Conservation (phyloP, 30 jellyfish, hydroid and myxozoan species). For the Aurelia aurita complex sp. Pacific region DNA sequence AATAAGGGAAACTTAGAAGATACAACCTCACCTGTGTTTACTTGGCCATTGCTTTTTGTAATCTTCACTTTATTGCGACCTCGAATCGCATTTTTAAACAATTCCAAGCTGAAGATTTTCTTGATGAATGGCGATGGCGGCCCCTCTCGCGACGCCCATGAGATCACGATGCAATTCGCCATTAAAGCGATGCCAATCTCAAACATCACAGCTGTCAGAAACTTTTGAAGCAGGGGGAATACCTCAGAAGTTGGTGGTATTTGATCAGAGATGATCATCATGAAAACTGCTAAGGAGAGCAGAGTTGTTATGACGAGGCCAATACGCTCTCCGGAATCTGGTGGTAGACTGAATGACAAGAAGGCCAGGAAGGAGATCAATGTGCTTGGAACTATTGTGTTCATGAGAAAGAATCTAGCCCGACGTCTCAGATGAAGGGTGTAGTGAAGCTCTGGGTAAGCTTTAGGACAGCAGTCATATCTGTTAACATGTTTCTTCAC, state of each 20-base stretch:
- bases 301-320: conserved; percentile 89
- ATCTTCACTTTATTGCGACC: conserved; percentile 26
- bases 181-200: conserved; percentile 79
- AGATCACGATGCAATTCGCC: conserved; percentile 76
- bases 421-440: conserved; percentile 66
- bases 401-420: conserved; percentile 73
- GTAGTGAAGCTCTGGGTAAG: conserved; percentile 75
- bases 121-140: conserved; percentile 69
- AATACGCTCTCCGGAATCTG: conserved; percentile 83
- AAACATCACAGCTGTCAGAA: conserved; percentile 70
- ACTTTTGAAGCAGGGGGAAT: conserved; percentile 69
- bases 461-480: conserved; percentile 79
- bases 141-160: conserved; percentile 64
- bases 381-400: conserved; percentile 81
- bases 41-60: conserved; percentile 12
- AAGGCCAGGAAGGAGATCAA: conserved; percentile 81
- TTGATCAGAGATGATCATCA: conserved; percentile 81
- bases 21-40: conserved; percentile 11
- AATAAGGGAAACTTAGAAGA: not conserved
- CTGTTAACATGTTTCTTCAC: conserved; percentile 33
- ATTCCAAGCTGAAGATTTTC: conserved; percentile 46
- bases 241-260: conserved; percentile 92
- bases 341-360: conserved; percentile 82
- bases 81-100: conserved; percentile 18
- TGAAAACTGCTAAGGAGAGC: conserved; percentile 79